Evolutionary conservation across 2,113 vertebrate species (phyloP), one percentile per base, ranked within the genome.

Genomic region (Gobio gobio): DNA sequence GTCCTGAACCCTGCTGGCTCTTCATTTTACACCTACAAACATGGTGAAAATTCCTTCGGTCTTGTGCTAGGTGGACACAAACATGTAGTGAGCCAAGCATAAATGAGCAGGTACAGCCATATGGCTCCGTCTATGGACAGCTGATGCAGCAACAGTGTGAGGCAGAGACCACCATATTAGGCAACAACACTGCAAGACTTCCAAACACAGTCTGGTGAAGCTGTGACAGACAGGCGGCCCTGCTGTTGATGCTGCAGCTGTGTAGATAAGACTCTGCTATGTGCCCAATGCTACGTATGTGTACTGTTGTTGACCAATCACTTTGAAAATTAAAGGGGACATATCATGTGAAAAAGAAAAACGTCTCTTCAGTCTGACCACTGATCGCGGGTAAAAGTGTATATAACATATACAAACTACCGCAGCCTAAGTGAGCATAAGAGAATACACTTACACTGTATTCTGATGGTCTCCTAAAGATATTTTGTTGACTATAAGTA

Each of bases 181-280:
- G 80, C 68, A 80, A 64, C 45, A 83, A 24, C 63, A 77, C 72
- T 68, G 58, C 40, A 70, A 78, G 68, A 16, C 54, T 72, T 86
- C 63, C 68, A 61, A 82, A 78, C 64, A 47, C 56, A 45, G 47
- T 79, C 64, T 83, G 40, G 56, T 56, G 81, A 68, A 74, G 59
- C 43, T 8, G 51, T 68, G 81, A 76, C 64, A 61, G 29, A 45
- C 63, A 20, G 54, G 18, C 18, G 45, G 22, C 54, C 9, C 61
- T 84, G 29, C 24, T 64, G 77, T 73, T 54, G 58, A 36, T 78
- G 29, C 47, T 86, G 66, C 87, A 79, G 81, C 75, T 88, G 33
- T 83, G 73, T 26, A 72, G 63, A 83, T 59, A 75, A 68, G n/a
- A 78, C 51, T 51, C 20, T 59, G 76, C 54, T 78, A 43, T 59